A percentile compares a stretch with the other conserved stretches of the same genome.
Conservation (phyloP, 2,113 vertebrate genomes). For the Pristiophorus japonicus region DNA sequence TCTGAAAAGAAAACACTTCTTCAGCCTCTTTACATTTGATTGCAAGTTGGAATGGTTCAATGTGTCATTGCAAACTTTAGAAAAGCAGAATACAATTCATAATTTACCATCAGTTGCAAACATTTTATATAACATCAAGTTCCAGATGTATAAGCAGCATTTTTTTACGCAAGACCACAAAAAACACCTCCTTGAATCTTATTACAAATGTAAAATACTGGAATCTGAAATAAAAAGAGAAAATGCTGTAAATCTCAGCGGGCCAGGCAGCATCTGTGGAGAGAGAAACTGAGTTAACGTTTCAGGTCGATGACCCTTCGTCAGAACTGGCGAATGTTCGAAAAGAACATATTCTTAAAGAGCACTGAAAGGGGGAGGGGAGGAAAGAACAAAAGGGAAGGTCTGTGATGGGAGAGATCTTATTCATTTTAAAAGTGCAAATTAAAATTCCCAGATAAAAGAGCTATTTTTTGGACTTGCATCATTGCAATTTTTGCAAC, state of each 20-base stretch:
- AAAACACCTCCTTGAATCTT: neutral
- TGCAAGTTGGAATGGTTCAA: neutral
- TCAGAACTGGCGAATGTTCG: no score
- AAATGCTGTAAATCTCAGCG: no score
- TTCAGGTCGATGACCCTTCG: no score
- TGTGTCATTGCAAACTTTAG: neutral
- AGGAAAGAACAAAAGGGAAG: no score
- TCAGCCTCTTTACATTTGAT: neutral
- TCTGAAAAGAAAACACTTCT: neutral
- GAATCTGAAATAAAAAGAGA: no score
- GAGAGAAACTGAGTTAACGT: no score
- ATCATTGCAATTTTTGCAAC: neutral
- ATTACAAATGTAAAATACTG: no score
- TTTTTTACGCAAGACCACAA: neutral
- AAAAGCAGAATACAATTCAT: neutral
- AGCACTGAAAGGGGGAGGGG: no score
- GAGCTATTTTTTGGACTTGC: neutral
- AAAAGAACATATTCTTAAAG: no score
- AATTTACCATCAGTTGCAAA: neutral
- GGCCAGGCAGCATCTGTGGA: no score
- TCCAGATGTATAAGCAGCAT: neutral
- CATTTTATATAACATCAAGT: neutral
- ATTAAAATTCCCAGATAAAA: neutral
- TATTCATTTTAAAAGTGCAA: no score
- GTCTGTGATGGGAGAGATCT: no score